phyloP scores from a whole-genome alignment of 2,797 vertebrate species.

The Triplophysa yarkandensis region DNA sequence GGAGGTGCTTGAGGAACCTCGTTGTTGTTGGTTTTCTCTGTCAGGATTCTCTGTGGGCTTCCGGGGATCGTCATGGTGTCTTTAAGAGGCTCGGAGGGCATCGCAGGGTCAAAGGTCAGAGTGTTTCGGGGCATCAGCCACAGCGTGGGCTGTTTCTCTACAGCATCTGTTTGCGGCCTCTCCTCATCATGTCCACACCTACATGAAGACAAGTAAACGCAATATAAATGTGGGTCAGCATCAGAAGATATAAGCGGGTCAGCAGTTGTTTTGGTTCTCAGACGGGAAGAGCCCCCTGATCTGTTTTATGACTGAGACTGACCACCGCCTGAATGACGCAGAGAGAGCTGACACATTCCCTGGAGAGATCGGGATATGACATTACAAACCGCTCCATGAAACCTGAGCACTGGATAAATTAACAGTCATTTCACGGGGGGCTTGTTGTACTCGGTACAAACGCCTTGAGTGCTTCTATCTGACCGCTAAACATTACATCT shows the following conservation, averaged over 20 bases:
- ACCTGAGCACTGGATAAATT: slow-evolving; percentile 64
- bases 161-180: slow-evolving; percentile 63
- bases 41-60: slow-evolving; percentile 63
- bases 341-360: slow-evolving; percentile 77
- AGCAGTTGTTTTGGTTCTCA: slow-evolving; percentile 15
- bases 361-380: slow-evolving; percentile 70
- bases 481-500: not conserved
- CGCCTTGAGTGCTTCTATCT: not conserved
- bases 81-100: slow-evolving; percentile 84
- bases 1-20: slow-evolving; percentile 63
- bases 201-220: slow-evolving; percentile 22
- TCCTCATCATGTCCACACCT: slow-evolving; percentile 55
- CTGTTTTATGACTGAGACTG: slow-evolving; percentile 34
- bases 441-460: slow-evolving; percentile 25
- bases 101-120: slow-evolving; percentile 64
- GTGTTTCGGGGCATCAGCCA: slow-evolving; percentile 47
- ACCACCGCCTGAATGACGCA: slow-evolving; percentile 68
- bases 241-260: not conserved
- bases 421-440: slow-evolving; percentile 64
- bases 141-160: slow-evolving; percentile 39
- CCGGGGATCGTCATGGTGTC: slow-evolving; percentile 78
- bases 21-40: slow-evolving; percentile 76
- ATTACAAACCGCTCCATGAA: slow-evolving; percentile 68
- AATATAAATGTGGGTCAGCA: not conserved
- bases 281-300: slow-evolving; percentile 28